Evolutionary conservation across 2,797 vertebrate species (phyloP).

Genomic region (Cygnus olor): DNA sequence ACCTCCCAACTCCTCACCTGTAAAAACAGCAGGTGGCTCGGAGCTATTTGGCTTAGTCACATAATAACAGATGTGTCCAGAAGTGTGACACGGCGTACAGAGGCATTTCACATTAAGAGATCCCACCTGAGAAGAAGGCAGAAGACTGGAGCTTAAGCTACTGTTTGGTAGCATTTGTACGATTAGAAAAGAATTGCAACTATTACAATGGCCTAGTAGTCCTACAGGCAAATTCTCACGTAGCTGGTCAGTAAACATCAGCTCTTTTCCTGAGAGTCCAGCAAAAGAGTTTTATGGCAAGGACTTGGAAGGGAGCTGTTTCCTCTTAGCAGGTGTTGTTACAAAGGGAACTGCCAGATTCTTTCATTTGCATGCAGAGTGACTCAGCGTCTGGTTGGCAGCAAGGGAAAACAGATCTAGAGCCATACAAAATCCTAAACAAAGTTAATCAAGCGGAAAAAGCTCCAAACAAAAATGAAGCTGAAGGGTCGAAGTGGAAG

Average conservation of each 20-base stretch:
- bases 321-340: constrained; percentile 22
- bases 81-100: constrained; percentile 96
- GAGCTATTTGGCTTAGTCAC: constrained; percentile 90
- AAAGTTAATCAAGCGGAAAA: neutral
- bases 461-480: neutral
- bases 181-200: constrained; percentile 8
- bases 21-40: constrained; percentile 93
- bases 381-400: neutral
- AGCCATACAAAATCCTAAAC: neutral
- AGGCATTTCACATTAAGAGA: constrained; percentile 93
- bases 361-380: neutral
- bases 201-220: neutral
- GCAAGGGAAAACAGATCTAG: constrained; percentile 1
- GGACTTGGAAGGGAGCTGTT: neutral
- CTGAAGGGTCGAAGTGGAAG: neutral
- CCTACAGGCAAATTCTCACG: neutral
- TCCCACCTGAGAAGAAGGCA: constrained; percentile 84
- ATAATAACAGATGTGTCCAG: constrained; percentile 96
- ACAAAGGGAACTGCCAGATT: constrained; percentile 29
- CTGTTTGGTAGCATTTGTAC: neutral
- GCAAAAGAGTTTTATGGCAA: neutral
- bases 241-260: neutral
- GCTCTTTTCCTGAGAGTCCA: neutral
- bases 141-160: constrained; percentile 35
- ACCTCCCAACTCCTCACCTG: constrained; percentile 80